Base-by-base conservation (phyloP, 1,140 invertebrate species). In the Macrostomum lignano region DNA sequence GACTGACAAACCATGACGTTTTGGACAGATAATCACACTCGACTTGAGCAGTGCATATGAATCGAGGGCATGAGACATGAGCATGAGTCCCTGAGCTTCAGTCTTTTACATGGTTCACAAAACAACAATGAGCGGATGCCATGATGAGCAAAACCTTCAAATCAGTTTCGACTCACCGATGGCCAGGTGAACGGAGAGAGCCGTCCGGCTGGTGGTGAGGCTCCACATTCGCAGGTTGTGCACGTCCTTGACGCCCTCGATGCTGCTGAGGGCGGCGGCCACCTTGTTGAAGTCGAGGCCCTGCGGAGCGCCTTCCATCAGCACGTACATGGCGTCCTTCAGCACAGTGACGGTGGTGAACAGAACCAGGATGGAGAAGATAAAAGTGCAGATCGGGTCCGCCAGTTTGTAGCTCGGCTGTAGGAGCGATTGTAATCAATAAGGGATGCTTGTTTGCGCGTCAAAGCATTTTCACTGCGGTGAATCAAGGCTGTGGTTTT, bases 221-320 rank as follows among this genome's bases (percentile, higher is more conserved):
- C 79, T 79, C 86, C 84, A 94, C 49, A 94, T 78, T 44, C 82
- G 64, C 25, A 96, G 64, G 63, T 93, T 88, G 53, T 94, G 86
- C 4, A 93, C 72, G 45, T 75, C 70, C 17, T 72, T 65, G 2
- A 94, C 82, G n/a, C 81, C 79, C 15, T 72, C 67, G 31, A 94
- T 72, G 34, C 67, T 63, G 44, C 73, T 65, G 42, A 93, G 72
- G 7, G 74, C 74, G 38, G 69, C 66, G 36, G 74, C 67, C 1
- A 86, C 76, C 33, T 74, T 67, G 47, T 68, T 65, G 50, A 76
- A 86, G 46, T 81, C 71, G 9, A 88, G 65, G 26, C 72, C 74
- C 47, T 69, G 70, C 0, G 84, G 84, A 41, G 46, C 55, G 38
- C 81, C 86, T 68, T 94, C 86, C 77, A 94, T 86, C 10, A 94